phyloP scores from a whole-genome alignment of 2,797 vertebrate genomes.

The Rousettus madagascariensis region DNA sequence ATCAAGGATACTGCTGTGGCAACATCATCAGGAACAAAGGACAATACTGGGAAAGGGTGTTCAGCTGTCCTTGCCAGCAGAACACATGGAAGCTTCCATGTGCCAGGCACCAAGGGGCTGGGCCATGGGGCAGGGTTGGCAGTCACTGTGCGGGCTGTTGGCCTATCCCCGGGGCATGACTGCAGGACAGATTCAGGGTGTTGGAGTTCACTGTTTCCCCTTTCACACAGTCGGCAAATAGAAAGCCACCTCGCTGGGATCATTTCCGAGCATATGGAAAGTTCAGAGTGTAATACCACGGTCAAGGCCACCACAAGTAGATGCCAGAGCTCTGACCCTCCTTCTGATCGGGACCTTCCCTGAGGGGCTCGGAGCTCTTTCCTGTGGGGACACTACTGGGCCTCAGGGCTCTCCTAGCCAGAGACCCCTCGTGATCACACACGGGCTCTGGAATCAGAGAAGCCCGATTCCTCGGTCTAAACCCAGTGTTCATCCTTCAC shows the following conservation, averaged over 20 bases:
- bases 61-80: neutral
- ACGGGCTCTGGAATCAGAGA: neutral
- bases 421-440: neutral
- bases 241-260: neutral
- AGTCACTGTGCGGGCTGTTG: neutral
- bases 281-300: neutral
- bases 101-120: slow-evolving; percentile 42
- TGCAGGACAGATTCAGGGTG: neutral
- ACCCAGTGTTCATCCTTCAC: neutral
- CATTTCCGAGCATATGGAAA: neutral
- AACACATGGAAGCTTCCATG: slow-evolving; percentile 1
- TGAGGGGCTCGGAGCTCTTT: rapidly evolving
- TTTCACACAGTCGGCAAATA: neutral
- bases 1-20: neutral
- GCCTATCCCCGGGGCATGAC: neutral
- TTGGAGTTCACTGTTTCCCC: neutral
- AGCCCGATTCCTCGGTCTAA: neutral
- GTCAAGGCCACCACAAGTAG: neutral
- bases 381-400: rapidly evolving
- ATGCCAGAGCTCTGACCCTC: neutral
- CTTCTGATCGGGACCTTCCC: no score
- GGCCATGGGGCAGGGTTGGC: neutral
- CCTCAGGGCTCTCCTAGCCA: neutral
- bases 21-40: slow-evolving; percentile 44
- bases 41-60: neutral